Base-by-base conservation (phyloP, 1,140 invertebrate species). In the Lepidurus couesii region DNA sequence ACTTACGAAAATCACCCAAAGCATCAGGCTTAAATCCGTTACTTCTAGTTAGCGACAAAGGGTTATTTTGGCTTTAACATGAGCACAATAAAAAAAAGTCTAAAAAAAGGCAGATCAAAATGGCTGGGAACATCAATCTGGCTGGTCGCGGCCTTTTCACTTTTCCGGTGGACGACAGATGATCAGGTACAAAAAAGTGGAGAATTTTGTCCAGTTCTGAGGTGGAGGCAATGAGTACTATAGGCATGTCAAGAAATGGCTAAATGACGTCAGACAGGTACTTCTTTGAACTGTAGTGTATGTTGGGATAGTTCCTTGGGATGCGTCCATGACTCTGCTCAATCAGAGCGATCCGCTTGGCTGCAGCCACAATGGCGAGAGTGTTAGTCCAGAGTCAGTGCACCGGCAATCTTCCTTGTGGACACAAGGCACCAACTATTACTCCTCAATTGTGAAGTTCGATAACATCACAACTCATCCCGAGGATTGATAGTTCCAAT, bases 321-420 rank as follows among this genome's bases (percentile, higher is more conserved):
- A 65, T 65, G 53, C 53, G 21, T 65, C 53, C 53, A 65, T 65
- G 53, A 9, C 53, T 65, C 3, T 21, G 9, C 53, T 65, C 53
- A 65, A 65, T 65, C 53, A 65, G 53, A 65, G 21, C 53, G 53
- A 65, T 65, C 53, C 53, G 13, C 53, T 65, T 65, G 9, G 53
- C 53, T 65, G 53, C 53, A 65, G 53, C 53, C 13, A 65, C 53
- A 65, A 65, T 65, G 53, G 16, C 53, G 53, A 65, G 53, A 65
- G 53, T 65, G 21, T 13, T 65, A 34, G 53, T 65, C 53, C 53
- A 65, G 53, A 65, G 53, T 65, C 53, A 65, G 53, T 65, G 53
- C n/a, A 11, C 53, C 53, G 53, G 0, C 53, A 65, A 16, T 65
- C 53, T 21, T 65, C 13, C 53, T 65, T 21, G 53, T 65, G 53